Evolutionary conservation across 2,113 vertebrate species (phyloP).

Genomic region (Amazona guildingii): DNA sequence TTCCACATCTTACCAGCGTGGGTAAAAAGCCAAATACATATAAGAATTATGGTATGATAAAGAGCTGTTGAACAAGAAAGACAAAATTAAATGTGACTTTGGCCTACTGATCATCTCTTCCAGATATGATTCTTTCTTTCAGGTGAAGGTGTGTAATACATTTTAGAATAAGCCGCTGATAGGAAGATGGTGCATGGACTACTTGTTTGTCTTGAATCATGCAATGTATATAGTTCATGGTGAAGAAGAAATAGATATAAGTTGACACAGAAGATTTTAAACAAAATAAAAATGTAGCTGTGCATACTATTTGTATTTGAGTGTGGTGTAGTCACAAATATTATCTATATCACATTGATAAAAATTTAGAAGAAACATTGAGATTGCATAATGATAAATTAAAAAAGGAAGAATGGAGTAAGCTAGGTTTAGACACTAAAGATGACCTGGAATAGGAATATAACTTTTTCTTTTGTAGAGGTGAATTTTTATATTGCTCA

Average conservation of each 20-base stretch:
- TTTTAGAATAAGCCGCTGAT: not conserved
- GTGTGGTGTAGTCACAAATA: not conserved
- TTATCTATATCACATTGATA: not conserved
- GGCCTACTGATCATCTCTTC: not conserved
- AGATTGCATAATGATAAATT: not conserved
- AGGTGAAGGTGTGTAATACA: not conserved
- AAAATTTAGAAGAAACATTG: not conserved
- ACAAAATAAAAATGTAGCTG: not conserved
- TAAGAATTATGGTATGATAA: not conserved
- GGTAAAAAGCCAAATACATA: not conserved
- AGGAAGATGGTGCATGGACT: not conserved
- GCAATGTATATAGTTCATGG: not conserved
- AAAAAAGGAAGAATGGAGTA: not conserved
- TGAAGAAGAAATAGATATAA: not conserved
- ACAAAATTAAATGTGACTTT: not conserved
- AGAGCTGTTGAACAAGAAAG: not conserved
- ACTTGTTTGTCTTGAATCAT: not conserved
- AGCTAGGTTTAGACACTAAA: not conserved
- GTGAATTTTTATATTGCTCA: not conserved
- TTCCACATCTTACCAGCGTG: not conserved
- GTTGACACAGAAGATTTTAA: not conserved
- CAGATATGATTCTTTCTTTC: not conserved
- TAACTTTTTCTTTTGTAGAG: too few species aligned
- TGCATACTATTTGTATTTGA: not conserved
- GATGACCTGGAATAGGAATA: too few species aligned